Base-by-base conservation (phyloP, 1,140 invertebrate species). In the Drosophila nebulosa region DNA sequence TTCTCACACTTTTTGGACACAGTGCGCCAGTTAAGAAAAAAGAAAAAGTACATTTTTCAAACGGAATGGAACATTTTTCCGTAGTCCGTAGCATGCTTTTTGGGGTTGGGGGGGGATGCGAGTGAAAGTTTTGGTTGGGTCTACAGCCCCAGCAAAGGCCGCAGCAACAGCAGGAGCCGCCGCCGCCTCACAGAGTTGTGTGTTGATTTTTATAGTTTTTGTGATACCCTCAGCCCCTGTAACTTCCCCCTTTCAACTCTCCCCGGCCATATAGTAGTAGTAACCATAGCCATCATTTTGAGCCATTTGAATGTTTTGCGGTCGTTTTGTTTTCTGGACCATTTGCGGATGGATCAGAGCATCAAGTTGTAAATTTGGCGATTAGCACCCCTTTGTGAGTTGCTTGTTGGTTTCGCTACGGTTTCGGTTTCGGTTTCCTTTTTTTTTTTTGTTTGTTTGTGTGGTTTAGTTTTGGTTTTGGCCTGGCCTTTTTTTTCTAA, bases 321-420 rank as follows among this genome's bases (percentile, higher is more conserved):
- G 83, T 88, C 83, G 83, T 90, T 90, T 88, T 78, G 84, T 85
- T 88, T 90, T 90, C 89, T 90, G 83, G 69, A 63, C 89, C 89
- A 90, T 90, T 90, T 90, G 88, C 80, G 72, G 70, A 57, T 24
- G 50, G 39, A 46, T 46, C 39, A 46, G 39, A 66, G 81, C 78
- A 85, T 86, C 70, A 81, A 88, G 89, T 90, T 90, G 88, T 90
- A 90, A 90, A 90, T 90, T 90, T 88, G 78, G 78, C 89, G 88
- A 90, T 90, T 90, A 90, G 89, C 89, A 90, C 88, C 88, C 88
- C 74, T 90, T 85, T 79, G 71, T 71, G 76, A 66, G 74, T 78
- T 81, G 79, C 50, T 65, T 55, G 61, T 69, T 61, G 65, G 60
- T 53, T 63, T 68, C 51, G 68, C 36, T 64, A 35, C 32, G 32